Base-by-base conservation (phyloP, 2,888 invertebrate genomes). In the Pterobdella sp. region DNA sequence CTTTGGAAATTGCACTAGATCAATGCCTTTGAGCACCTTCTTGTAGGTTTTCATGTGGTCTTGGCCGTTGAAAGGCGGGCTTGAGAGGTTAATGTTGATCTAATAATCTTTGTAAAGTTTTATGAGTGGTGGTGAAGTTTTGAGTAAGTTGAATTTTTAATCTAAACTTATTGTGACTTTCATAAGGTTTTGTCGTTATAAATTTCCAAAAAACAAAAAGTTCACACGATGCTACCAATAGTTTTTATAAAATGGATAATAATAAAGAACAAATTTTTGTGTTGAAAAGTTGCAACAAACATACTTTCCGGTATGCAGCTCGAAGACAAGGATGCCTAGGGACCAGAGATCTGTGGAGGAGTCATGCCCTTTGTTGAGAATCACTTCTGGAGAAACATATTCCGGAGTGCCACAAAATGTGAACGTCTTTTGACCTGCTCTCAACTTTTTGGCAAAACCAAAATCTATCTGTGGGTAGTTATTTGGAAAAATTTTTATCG, bases 21-120 rank as follows among this genome's bases (percentile, higher is more conserved):
- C 96, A 76, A 98, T 96, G 75, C 97, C 97, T 85, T 95, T 96
- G 77, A 99, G 87, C 80, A 99, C 98, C 79, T 96, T 93, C 83
- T 97, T 98, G 86, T 99, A 98, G 0, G 97, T 97, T 85, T 94
- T 93, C 97, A 98, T 98, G 0, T 97, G 96, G 85, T 99, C 98
- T 0, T 92, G 89, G 37, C 94, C 94, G 65, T 93, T 92, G 86
- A 97, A 93, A 34, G 97, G 93, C 68, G 97, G 93, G 72, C 86
- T 86, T n/a, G n/a, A 79, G 34, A 81, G 77, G n/a, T n/a, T n/a
- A n/a, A n/a, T n/a, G n/a, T n/a, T n/a, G n/a, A n/a, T n/a, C n/a
- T n/a, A n/a, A n/a, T n/a, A n/a, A n/a, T n/a, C n/a, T n/a, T n/a
- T n/a, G n/a, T n/a, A n/a, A n/a, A n/a, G n/a, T n/a, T n/a, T n/a